Evolutionary conservation across 2,797 vertebrate genomes (phyloP).

Genomic region (Phataginus tricuspis): DNA sequence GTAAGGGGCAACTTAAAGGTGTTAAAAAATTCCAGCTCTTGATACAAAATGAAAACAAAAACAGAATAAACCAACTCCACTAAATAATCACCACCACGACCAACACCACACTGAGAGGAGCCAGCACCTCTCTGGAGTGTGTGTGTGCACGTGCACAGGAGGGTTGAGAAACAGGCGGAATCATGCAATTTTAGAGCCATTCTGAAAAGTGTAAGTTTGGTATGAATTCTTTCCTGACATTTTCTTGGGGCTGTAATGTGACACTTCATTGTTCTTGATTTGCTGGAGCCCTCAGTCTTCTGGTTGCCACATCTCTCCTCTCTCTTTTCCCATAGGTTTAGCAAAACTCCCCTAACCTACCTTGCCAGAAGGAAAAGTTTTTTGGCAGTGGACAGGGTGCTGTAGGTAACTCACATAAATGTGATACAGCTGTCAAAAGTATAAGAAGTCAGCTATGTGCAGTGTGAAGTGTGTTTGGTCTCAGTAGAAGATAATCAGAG

Average conservation of each 20-base stretch:
- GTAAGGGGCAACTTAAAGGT: background rate
- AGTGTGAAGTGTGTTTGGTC: background rate
- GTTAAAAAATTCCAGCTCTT: background rate
- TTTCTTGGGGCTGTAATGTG: slow-evolving; percentile 38
- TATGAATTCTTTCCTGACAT: background rate
- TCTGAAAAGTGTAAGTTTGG: slow-evolving; percentile 3
- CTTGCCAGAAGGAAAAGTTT: background rate
- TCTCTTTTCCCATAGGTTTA: background rate
- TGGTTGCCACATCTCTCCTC: background rate
- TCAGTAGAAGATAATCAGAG: background rate
- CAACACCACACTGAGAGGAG: background rate
- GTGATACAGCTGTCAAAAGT: background rate
- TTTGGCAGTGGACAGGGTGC: background rate
- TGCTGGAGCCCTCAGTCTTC: background rate
- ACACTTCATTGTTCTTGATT: slow-evolving; percentile 44
- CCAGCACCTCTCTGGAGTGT: background rate
- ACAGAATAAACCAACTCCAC: background rate
- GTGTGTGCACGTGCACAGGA: no score
- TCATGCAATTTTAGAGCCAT: background rate
- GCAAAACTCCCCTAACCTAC: background rate
- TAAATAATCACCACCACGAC: background rate
- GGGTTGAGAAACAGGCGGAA: background rate
- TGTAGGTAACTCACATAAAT: background rate
- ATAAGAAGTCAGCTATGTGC: background rate
- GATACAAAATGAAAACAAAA: slow-evolving; percentile 10